Conservation (phyloP, 2,797 vertebrate species). For the Ammospiza maritima region DNA sequence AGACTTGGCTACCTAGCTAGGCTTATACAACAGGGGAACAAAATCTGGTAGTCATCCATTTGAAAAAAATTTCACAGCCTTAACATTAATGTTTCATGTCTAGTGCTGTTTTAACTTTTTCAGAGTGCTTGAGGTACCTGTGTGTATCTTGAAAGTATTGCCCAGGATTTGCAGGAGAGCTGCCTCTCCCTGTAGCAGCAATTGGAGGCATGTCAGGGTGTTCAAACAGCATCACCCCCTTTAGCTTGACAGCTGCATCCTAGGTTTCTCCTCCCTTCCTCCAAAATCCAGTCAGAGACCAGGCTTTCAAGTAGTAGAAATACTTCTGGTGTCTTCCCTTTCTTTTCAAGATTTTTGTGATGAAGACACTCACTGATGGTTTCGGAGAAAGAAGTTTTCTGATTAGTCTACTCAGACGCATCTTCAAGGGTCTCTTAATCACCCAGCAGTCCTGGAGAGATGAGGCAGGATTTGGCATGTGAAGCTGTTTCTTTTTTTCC, state of each 20-base stretch:
- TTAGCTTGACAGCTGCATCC: neutral
- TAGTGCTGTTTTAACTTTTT: neutral
- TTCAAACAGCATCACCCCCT: fast-evolving
- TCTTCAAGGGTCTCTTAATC: constrained; percentile 55
- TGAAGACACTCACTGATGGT: neutral
- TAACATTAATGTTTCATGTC: neutral
- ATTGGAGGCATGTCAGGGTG: neutral
- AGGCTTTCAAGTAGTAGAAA: neutral
- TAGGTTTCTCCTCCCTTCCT: neutral
- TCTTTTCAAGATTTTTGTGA: neutral
- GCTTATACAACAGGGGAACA: neutral
- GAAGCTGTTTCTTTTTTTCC: neutral
- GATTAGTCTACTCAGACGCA: constrained; percentile 43
- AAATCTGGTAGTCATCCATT: neutral
- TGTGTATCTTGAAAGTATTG: neutral
- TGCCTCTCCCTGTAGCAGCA: neutral
- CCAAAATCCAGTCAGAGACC: neutral
- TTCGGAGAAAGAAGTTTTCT: neutral
- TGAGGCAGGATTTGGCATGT: neutral
- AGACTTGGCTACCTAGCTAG: neutral
- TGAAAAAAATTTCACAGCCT: neutral
- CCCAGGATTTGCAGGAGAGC: neutral
- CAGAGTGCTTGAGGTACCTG: neutral
- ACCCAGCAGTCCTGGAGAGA: neutral
- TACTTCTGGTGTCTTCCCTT: neutral